Base-by-base conservation (phyloP, 2,113 vertebrate species). In the Channa argus region DNA sequence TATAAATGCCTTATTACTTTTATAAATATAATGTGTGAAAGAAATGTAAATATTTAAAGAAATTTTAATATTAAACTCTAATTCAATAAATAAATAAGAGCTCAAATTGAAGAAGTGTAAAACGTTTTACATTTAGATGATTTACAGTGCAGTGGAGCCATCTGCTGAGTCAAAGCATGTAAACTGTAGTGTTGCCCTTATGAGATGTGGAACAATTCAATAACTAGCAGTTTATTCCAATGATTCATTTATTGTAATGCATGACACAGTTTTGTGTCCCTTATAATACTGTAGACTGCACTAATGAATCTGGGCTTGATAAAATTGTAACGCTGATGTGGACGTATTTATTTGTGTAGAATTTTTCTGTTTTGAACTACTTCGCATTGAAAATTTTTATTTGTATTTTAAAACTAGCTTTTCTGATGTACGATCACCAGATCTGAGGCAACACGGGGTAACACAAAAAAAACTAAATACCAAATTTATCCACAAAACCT, bases 51-150 rank as follows among this genome's bases (percentile, higher is more conserved):
- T 24, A 24, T 24, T 24, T 24, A 24, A 24, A 24, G 24, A 24
- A 24, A 24, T 24, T 24, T 24, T 24, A 24, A 24, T 24, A 24
- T 33, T 46, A 8, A 73, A 77, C 76, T 69, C 70, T 63, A 76
- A 66, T 1, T 55, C 2, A 9, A 50, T 2, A 39, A 41, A 67
- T 49, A 8, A 69, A 55, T 8, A 14, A 38, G 12, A 4, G 1
- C 44, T 34, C 3, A 13, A 65, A 43, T 65, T n/a, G 8, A 50
- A 38, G 11, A 3, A 5, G 3, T 33, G 44, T 39, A 5, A 14
- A 6, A 50, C 47, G 0, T 58, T 45, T 37, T 63, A 5, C 8
- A 51, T 63, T 62, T 24, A 63, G 7, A 70, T 51, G 3, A 37
- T 13, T 38, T 2, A 13, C 4, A 3, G 24, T 24, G 24, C 24